These are phyloP conservation scores for Oscheius onirici DNA, from an alignment of 2,888 invertebrate genomes.

Conservation along the genomic window DNA sequence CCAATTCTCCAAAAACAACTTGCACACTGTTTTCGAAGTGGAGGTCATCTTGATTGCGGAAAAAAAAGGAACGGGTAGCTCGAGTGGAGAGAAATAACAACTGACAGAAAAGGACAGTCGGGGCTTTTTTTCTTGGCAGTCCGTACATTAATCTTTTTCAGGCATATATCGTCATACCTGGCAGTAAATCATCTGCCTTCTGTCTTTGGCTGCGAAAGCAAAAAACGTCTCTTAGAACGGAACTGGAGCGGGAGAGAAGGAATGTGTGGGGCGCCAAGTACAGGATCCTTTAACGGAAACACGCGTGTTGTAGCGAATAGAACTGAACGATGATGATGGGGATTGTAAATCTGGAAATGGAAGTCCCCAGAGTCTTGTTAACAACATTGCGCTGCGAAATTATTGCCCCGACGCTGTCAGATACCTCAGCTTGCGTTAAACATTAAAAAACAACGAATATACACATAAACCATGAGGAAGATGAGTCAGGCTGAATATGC, in stretches of 20 bases:
- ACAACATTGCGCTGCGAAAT: too few relatives aligned
- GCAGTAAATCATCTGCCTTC: conserved; percentile 12
- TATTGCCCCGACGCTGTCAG: too few relatives aligned
- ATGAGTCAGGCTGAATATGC: conserved; percentile 19
- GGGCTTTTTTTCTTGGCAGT: neutral
- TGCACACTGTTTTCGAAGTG: neutral
- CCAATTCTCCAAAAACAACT: neutral
- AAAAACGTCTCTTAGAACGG: conserved; percentile 3
- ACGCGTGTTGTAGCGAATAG: too few relatives aligned
- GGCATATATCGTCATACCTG: neutral
- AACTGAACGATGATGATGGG: too few relatives aligned
- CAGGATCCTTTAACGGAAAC: neutral
- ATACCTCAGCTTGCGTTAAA: too few relatives aligned
- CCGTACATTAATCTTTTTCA: conserved; percentile 11
- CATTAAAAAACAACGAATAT: too few relatives aligned
- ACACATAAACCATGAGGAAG: neutral
- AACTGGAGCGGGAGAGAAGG: conserved; percentile 7
- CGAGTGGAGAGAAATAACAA: neutral
- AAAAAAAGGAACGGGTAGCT: neutral
- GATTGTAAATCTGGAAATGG: too few relatives aligned
- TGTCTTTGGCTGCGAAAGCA: neutral
- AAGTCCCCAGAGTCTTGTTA: too few relatives aligned
- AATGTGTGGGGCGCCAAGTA: neutral
- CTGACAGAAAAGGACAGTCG: conserved; percentile 12
- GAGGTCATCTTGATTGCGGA: conserved; percentile 24